Evolutionary conservation across 2,113 vertebrate genomes (phyloP), one percentile per base, ranked within the genome.

Genomic region (Reinhardtius hippoglossoides): DNA sequence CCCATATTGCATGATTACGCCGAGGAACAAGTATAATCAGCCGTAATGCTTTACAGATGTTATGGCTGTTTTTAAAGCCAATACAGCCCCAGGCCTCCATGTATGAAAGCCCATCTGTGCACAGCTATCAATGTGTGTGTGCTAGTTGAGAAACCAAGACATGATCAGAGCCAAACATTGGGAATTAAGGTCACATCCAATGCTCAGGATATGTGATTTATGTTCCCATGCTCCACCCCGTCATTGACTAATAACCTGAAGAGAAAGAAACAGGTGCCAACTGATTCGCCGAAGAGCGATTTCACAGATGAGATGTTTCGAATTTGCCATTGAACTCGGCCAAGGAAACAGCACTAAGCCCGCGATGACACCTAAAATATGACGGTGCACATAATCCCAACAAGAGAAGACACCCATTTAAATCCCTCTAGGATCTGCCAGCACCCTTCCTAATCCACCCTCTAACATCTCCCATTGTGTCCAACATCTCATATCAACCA

Each of bases 11-110:
- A 89, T 90, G 90, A 92, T 88, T 92, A 87, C 82, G 10, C 68
- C 77, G 87, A 81, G 88, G 79, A 81, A 89, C 83, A 77, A 74
- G 83, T 72, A 89, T 92, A 93, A 91, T 93, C 89, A 92, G 76
- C 73, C 72, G 10, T 93, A 92, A 92, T 92, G 80, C 63, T 86
- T 92, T 89, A 84, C 91, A 93, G 92, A 92, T 93, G 92, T 89
- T 91, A 80, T 66, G 87, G 77, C 74, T 89, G 86, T 88, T 88
- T 88, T 91, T 88, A 87, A 91, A 92, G 87, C 78, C 88, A 89
- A 87, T 80, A 71, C 71, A 78, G 88, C 90, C 88, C 77, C 68
- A 59, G 89, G 89, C 89, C 71, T 71, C 83, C 35, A 63, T 75
- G 79, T 80, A 81, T 71, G 81, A 89, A 85, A 89, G 74, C 80